Evolutionary conservation across 2,888 invertebrate species (phyloP).

Genomic region (Drymonia ruficornis): DNA sequence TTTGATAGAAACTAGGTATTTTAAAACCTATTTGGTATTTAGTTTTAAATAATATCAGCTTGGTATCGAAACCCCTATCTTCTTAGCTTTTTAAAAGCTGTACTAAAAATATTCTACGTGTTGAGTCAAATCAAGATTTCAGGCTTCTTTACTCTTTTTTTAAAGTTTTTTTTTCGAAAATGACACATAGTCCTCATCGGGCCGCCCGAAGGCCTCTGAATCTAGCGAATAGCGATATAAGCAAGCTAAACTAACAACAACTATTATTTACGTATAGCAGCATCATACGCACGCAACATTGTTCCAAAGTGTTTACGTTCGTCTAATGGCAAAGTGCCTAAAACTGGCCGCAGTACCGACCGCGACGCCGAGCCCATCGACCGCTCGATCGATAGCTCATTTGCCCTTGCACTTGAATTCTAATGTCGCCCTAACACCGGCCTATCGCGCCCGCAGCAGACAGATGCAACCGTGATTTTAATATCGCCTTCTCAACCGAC

Average conservation of each 20-base stretch:
- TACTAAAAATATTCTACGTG: no score
- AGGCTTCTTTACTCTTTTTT: no score
- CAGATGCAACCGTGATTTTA: slow-evolving; percentile 29
- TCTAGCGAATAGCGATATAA: neutral
- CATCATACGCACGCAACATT: slow-evolving; percentile 18
- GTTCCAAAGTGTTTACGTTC: slow-evolving; percentile 44
- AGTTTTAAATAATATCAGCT: no score
- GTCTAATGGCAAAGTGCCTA: slow-evolving; percentile 47
- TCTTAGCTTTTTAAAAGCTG: no score
- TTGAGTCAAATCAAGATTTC: no score
- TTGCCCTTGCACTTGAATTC: slow-evolving; percentile 56
- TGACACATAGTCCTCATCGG: no score
- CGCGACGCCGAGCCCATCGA: slow-evolving; percentile 19
- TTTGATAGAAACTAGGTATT: no score
- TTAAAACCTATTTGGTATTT: no score
- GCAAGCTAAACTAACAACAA: neutral
- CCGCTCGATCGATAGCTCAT: slow-evolving; percentile 6
- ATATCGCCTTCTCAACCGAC: slow-evolving; percentile 24
- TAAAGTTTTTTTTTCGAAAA: no score
- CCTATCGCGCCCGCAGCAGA: slow-evolving; percentile 32
- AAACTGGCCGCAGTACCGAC: slow-evolving; percentile 25
- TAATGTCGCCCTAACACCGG: slow-evolving; percentile 20
- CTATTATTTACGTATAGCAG: slow-evolving; percentile 2
- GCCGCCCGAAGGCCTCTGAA: no score
- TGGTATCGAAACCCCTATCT: no score